A percentile compares a stretch with the other conserved stretches of the same genome.
Conservation (phyloP, 2,797 vertebrate genomes). For the Dermochelys coriacea region DNA sequence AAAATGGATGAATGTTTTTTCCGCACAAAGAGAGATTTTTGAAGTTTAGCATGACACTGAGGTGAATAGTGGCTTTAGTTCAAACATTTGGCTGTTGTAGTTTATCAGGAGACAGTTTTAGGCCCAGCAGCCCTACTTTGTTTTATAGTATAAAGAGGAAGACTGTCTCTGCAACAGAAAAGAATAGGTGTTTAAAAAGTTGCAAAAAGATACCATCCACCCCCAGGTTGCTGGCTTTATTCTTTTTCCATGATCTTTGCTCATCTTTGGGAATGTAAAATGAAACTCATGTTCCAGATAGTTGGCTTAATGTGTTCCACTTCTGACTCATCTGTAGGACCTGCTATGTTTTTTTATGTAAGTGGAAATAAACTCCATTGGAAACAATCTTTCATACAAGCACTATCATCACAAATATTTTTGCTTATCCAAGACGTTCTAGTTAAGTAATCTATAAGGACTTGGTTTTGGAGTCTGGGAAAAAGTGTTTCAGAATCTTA, state of each 20-base stretch:
- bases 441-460: background rate
- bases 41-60: background rate
- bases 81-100: background rate
- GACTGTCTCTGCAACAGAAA: background rate
- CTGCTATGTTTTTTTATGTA: background rate
- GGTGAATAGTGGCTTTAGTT: background rate
- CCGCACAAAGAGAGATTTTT: background rate
- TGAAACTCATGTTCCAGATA: background rate
- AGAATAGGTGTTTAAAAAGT: background rate
- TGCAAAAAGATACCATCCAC: background rate
- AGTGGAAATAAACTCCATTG: background rate
- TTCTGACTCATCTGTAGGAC: background rate
- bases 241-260: background rate
- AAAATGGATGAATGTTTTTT: background rate
- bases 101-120: background rate
- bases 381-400: background rate
- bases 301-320: background rate
- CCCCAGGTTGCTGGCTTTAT: background rate
- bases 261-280: background rate
- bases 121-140: background rate
- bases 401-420: background rate
- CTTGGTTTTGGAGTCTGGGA: constrained; percentile 1
- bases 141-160: background rate
- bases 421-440: background rate
- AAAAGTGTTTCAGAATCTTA: background rate